phyloP scores from a whole-genome alignment of 2,113 vertebrate species.

The Mastomys coucha region DNA sequence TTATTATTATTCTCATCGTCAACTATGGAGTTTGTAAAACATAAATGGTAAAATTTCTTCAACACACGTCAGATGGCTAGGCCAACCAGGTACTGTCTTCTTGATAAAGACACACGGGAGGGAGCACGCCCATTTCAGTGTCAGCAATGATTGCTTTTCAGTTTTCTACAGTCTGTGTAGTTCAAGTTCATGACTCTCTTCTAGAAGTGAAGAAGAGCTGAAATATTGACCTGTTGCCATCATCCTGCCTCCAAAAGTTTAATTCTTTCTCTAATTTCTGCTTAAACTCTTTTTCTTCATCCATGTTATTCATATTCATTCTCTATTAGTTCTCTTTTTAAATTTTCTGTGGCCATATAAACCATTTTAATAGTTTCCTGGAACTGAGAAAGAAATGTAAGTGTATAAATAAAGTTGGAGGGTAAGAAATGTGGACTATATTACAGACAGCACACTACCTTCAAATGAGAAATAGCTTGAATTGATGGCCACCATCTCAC shows the following conservation, averaged over 20 bases:
- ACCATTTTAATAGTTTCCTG: neutral
- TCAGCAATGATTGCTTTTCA: neutral
- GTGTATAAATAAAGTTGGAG: neutral
- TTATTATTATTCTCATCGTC: neutral
- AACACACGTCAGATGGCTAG: neutral
- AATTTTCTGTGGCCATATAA: neutral
- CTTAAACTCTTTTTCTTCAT: neutral
- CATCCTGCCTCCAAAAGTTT: neutral
- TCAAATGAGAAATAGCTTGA: neutral
- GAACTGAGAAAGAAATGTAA: neutral
- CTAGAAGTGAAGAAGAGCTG: neutral
- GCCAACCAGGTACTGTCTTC: neutral
- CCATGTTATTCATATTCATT: neutral
- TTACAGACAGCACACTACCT: neutral
- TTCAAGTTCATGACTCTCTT: neutral
- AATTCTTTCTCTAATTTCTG: neutral
- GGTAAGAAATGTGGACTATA: neutral
- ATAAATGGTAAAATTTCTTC: constrained; percentile 35
- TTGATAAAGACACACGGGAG: neutral
- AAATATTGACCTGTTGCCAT: neutral
- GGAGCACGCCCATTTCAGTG: neutral
- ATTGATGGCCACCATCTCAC: neutral
- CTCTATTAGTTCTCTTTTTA: neutral
- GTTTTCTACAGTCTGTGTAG: neutral
- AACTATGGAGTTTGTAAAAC: constrained; percentile 6